A percentile compares a stretch with the other conserved stretches of the same genome.
phyloP scores from a whole-genome alignment of 2,888 invertebrate genomes.

The Machimus rusticus region DNA sequence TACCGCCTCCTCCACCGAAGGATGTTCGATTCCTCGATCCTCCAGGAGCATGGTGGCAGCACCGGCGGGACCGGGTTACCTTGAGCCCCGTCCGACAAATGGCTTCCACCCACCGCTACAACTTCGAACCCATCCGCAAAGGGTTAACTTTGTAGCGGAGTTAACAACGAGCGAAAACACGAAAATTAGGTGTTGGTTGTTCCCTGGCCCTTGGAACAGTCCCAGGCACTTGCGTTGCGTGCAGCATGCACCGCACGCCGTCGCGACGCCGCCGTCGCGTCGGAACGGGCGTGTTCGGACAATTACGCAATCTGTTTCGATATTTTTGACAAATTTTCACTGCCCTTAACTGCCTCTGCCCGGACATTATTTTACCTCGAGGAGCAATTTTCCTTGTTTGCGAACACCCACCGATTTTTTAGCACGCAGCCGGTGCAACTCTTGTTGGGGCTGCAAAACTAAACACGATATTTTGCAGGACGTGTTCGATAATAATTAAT shows the following conservation, averaged over 20 bases:
- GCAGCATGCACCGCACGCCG: slow-evolving; percentile 4
- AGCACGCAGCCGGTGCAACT: neutral
- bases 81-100: neutral
- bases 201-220: neutral
- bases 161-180: neutral
- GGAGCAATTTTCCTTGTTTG: neutral
- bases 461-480: neutral
- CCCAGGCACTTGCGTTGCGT: neutral
- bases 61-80: neutral
- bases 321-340: neutral
- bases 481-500: neutral
- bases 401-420: neutral
- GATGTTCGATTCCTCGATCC: neutral
- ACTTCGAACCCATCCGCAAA: neutral
- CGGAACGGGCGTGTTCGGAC: neutral
- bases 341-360: neutral
- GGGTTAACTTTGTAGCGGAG: neutral
- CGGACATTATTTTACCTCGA: neutral
- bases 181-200: slow-evolving; percentile 8
- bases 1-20: neutral
- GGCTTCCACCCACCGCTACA: neutral
- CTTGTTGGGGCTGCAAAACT: neutral
- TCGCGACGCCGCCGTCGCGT: neutral
- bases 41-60: neutral
- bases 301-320: neutral